Base-by-base conservation (phyloP, 2,113 vertebrate genomes). In the Cyanistes caeruleus region DNA sequence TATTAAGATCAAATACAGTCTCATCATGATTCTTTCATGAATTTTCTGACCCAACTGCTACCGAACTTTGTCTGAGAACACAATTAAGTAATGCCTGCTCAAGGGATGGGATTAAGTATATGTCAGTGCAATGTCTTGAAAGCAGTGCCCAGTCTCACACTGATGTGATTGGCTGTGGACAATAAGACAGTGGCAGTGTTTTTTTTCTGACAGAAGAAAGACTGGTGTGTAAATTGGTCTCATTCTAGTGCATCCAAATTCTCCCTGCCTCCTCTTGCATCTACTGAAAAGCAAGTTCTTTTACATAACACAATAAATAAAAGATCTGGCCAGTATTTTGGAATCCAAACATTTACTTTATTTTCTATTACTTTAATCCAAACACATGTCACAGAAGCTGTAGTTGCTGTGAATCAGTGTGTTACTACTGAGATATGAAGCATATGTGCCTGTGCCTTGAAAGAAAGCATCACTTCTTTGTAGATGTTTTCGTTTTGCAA, bases 171-270 rank as follows among this genome's bases (percentile, higher is more conserved):
- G 43, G 74, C 43, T 79, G 69, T 68, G 46, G 58, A 94, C n/a
- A 89, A 17, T 31, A 76, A 91, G 65, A 68, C 49, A 84, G 49
- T 67, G 28, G 18, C 43, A 55, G 35, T 63, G 23, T 31, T 73
- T 92, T 58, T 76, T 85, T 78, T 69, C 63, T 62, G 53, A 59
- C 58, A 63, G 51, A 91, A 96, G 74, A 95, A 96, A 91, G 73
- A 87, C 53, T 52, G 28, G 49, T 79, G 69, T 93, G 76, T 95
- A 72, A 90, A 82, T 84, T 56, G 43, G 35, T 73, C 93, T 87
- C 23, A 24, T 52, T 60, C 63, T 53, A 39, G 27, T 55, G 20
- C 9, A 49, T 64, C n/a, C 55, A 85, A 73, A 87, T 51, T 24
- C 33, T 46, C 6, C 18, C 49, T 79, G 15, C 10, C 21, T 93